Percentiles rank a stretch among this genome's conserved stretches.
Evolutionary conservation across 1,140 invertebrate species (phyloP).

Genomic region (Apis cerana): DNA sequence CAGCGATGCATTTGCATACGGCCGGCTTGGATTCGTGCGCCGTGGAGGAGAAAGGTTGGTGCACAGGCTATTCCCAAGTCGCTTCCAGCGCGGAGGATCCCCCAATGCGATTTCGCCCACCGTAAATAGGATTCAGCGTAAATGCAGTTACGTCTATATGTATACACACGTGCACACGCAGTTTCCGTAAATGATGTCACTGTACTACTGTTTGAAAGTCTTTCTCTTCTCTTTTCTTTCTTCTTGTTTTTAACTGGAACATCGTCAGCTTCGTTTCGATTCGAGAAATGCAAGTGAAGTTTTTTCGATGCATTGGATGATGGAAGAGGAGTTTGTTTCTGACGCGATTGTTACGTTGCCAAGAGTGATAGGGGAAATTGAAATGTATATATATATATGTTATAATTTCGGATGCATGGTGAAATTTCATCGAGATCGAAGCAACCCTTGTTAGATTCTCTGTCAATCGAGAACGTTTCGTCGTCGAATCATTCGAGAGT

Average conservation of each 20-base stretch:
- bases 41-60: background rate
- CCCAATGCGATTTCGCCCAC: conserved; percentile 60
- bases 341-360: no score
- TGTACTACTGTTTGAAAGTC: conserved; percentile 56
- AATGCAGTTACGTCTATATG: conserved; percentile 58
- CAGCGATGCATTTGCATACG: conserved; percentile 57
- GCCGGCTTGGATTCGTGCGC: background rate
- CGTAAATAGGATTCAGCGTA: conserved; percentile 68
- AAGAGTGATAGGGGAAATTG: no score
- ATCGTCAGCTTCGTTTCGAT: background rate
- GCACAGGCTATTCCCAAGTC: conserved; percentile 65
- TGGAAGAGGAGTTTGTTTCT: no score
- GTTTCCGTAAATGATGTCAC: conserved; percentile 47
- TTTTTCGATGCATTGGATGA: no score
- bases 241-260: background rate
- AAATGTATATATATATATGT: no score
- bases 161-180: background rate
- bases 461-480: no score
- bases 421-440: no score
- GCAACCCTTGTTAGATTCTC: background rate
- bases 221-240: background rate
- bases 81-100: conserved; percentile 53
- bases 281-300: no score
- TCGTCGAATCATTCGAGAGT: background rate
- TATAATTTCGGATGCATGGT: no score